These are phyloP conservation scores for Holotrichia oblita DNA, from an alignment of 1,140 invertebrate genomes.

Conservation along the genomic window DNA sequence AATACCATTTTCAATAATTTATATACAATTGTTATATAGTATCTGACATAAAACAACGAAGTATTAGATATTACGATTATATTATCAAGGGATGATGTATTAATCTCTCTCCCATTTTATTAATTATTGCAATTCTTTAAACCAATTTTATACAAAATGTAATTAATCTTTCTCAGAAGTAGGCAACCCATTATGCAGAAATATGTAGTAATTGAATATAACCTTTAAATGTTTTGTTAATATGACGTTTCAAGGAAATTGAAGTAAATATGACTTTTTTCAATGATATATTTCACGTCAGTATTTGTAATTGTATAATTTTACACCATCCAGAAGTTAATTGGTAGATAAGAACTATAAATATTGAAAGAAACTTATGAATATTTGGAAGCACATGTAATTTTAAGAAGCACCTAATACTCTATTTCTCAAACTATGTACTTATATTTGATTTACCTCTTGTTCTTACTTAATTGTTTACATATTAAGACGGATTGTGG, in stretches of 20 bases:
- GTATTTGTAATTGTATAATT: constrained; percentile 1
- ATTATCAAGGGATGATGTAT: no score
- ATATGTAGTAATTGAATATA: not conserved
- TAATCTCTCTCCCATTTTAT: no score
- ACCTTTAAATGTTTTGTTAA: constrained; percentile 7
- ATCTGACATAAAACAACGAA: no score
- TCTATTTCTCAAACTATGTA: constrained; percentile 49
- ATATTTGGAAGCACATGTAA: constrained; percentile 21
- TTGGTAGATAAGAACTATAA: constrained; percentile 18
- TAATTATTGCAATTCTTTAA: no score
- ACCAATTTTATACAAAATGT: no score
- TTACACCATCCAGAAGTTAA: constrained; percentile 25
- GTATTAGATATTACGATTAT: no score
- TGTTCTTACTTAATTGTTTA: constrained; percentile 48
- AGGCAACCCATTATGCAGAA: not conserved
- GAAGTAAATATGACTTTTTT: constrained; percentile 35
- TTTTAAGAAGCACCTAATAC: constrained; percentile 11
- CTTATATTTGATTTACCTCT: constrained; percentile 48
- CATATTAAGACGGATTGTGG: constrained; percentile 49
- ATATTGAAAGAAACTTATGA: not conserved
- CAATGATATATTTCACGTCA: constrained; percentile 10
- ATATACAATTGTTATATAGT: no score
- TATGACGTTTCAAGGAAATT: constrained; percentile 38
- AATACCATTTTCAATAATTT: no score
- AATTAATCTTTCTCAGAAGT: not conserved